phyloP scores from a whole-genome alignment of 2,797 vertebrate genomes.

The Brotula barbata region DNA sequence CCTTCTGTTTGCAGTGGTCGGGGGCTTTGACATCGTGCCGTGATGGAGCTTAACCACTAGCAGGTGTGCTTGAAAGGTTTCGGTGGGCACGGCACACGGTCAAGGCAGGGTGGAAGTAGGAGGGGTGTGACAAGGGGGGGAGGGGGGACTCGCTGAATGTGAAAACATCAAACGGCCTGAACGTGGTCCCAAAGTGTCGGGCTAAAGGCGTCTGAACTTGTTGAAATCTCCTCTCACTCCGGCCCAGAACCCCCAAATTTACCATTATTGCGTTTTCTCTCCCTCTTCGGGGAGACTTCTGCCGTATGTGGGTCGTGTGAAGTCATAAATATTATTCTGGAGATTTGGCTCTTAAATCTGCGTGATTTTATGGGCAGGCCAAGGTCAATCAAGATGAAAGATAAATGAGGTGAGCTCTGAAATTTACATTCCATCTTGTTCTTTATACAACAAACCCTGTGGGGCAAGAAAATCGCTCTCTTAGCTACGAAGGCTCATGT shows the following conservation, averaged over 20 bases:
- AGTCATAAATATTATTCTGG: constrained; percentile 38
- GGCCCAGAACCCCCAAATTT: constrained; percentile 15
- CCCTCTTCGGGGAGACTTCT: constrained; percentile 4
- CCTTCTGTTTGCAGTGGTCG: constrained; percentile 42
- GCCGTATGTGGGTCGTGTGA: constrained; percentile 21
- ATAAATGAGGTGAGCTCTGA: constrained; percentile 38
- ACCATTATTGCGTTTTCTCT: constrained; percentile 18
- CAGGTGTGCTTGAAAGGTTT: constrained; percentile 78
- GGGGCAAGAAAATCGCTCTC: constrained; percentile 15
- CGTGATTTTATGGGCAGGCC: constrained; percentile 28
- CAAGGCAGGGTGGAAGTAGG: constrained; percentile 51
- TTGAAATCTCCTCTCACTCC: constrained; percentile 42
- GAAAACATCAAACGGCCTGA: constrained; percentile 70
- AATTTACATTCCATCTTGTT: constrained; percentile 35
- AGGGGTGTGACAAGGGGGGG: constrained; percentile 46
- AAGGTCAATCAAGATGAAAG: constrained; percentile 48
- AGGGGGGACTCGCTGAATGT: constrained; percentile 56
- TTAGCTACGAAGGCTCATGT: constrained; percentile 27
- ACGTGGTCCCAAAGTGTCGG: constrained; percentile 61
- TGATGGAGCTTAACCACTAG: constrained; percentile 78
- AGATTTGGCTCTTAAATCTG: constrained; percentile 43
- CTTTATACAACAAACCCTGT: constrained; percentile 22
- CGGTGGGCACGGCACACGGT: constrained; percentile 72
- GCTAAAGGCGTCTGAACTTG: constrained; percentile 70
- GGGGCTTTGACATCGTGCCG: constrained; percentile 61